A percentile compares a stretch with the other conserved stretches of the same genome.
Conservation (phyloP, 2,113 vertebrate species). For the Deroptyus accipitrinus region DNA sequence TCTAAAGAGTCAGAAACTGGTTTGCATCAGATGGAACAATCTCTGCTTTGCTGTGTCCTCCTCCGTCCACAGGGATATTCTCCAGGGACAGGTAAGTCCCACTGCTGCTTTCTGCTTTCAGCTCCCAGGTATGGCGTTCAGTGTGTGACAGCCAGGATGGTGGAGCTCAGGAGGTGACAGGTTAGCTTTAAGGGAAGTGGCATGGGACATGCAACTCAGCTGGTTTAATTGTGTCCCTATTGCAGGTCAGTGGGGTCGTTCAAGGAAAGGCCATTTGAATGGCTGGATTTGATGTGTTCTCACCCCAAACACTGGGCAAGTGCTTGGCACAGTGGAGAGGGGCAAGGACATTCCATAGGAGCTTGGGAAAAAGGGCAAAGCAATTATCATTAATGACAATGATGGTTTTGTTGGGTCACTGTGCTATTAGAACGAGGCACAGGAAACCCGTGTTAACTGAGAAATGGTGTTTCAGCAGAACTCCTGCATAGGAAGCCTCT, state of each 20-base stretch:
- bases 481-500: background rate
- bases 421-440: background rate
- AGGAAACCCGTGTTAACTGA: background rate
- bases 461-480: background rate
- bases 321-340: background rate
- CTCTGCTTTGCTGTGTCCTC: background rate
- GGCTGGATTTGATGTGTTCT: background rate
- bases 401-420: background rate
- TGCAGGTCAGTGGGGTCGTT: background rate
- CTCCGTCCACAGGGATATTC: background rate
- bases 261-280: background rate
- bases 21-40: background rate
- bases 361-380: background rate
- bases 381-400: background rate
- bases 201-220: accelerated
- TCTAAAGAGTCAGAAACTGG: background rate
- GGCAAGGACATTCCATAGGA: background rate
- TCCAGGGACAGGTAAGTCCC: background rate
- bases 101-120: background rate
- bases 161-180: background rate
- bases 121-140: background rate
- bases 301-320: background rate
- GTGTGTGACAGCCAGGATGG: accelerated
- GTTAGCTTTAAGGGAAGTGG: background rate
- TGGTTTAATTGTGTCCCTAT: background rate